Percentiles rank a stretch among this genome's conserved stretches.
phyloP scores from a whole-genome alignment of 2,888 invertebrate species.

The Andrena praecox region DNA sequence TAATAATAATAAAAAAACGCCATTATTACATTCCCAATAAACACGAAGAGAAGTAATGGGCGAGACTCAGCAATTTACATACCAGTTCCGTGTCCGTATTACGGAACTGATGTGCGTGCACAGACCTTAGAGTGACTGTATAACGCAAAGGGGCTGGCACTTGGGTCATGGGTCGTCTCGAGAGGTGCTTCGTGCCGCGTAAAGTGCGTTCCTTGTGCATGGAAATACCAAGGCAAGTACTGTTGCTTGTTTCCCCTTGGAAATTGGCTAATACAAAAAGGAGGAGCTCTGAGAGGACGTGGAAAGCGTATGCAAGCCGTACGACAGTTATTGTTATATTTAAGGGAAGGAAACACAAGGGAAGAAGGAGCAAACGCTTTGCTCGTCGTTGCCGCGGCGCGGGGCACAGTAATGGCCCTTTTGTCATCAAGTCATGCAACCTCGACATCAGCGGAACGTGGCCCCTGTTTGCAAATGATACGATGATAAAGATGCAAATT shows the following conservation, averaged over 20 bases:
- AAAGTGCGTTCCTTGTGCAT: constrained; percentile 56
- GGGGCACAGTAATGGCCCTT: neutral
- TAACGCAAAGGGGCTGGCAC: constrained; percentile 53
- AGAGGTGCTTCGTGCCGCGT: constrained; percentile 63
- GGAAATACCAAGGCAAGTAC: constrained; percentile 44
- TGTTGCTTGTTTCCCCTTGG: constrained; percentile 39
- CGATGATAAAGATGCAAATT: constrained; percentile 60
- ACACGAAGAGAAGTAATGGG: too few species aligned
- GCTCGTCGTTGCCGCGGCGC: neutral
- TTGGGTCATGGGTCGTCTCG: constrained; percentile 61
- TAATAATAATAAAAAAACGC: too few species aligned
- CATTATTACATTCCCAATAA: too few species aligned
- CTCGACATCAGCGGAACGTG: constrained; percentile 33
- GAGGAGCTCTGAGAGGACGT: neutral
- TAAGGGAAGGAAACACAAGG: neutral
- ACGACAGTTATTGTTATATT: neutral
- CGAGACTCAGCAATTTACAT: too few species aligned
- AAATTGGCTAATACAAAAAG: constrained; percentile 35
- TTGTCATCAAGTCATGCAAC: constrained; percentile 28
- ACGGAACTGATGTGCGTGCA: constrained; percentile 12
- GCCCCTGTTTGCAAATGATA: constrained; percentile 49
- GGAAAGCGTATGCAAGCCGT: neutral
- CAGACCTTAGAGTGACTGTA: constrained; percentile 53
- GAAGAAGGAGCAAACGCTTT: neutral
- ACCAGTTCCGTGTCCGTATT: too few species aligned